Evolutionary conservation across 2,888 invertebrate genomes (phyloP), one percentile per base, ranked within the genome.

Genomic region (Erebia ligea): DNA sequence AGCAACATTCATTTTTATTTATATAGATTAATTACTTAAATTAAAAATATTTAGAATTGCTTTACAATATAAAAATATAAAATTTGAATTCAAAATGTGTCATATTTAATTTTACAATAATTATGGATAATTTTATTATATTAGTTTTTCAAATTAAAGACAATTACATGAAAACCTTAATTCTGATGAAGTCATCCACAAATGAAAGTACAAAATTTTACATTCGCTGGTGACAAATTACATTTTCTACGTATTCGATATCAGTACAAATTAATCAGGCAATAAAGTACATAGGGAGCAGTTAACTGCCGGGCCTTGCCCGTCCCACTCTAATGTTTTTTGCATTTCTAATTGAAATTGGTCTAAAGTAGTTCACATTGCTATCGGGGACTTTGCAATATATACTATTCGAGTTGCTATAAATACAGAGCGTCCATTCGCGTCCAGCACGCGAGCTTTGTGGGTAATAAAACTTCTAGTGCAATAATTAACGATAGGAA

Each of bases 311-410:
- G 34, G 63, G 73, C 70, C 70, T 64, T 69, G 67, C 65, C 64
- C 66, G 69, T 70, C 68, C 65, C 68, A 72, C 70, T 71, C 71
- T 71, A 70, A 70, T 70, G 71, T 69, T 75, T 48, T 77, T 77
- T 73, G 74, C 75, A 75, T 74, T 74, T 75, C 77, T 77, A 76
- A 75, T 77, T 69, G 72, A 72, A 72, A 64, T 59, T 54, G 61
- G 64, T 67, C 64, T 69, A 67, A 54, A 64, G 64, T 52, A 64
- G n/a, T 52, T 25, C 54, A 19, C 64, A 52, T 64, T 13, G 62
- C 69, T 69, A 73, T 73, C 69, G 45, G 61, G 65, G 66, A 58
- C 64, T 63, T 72, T 61, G 25, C 68, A 68, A 57, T 69, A 15
- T 19, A 25, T 57, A 48, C 45, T 62, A 21, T 62, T 15, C 54